phyloP scores from a whole-genome alignment of 1,140 invertebrate species.

The Diabrotica undecimpunctata region DNA sequence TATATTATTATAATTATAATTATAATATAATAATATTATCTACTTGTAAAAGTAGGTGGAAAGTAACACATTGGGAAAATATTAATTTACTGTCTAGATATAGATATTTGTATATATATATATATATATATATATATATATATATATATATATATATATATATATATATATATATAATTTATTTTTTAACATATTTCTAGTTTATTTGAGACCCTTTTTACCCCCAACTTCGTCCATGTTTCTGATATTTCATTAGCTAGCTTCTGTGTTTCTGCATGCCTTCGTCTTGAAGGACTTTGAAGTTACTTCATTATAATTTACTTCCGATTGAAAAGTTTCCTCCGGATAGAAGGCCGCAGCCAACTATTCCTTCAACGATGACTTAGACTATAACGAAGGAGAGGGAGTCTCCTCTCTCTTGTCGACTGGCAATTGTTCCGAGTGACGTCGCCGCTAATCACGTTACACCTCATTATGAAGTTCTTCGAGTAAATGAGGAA shows the following conservation, averaged over 20 bases:
- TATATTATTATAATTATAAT: no score
- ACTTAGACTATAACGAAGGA: not conserved
- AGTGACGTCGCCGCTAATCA: constrained; percentile 42
- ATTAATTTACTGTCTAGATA: no score
- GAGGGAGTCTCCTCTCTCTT: constrained; percentile 21
- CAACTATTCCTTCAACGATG: constrained; percentile 11
- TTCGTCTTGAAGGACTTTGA: constrained; percentile 28
- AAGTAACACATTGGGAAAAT: no score
- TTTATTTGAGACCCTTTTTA: no score
- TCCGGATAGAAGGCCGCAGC: constrained; percentile 11
- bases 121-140: no score
- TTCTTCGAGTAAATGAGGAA: constrained; percentile 20
- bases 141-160: no score
- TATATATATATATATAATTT: no score
- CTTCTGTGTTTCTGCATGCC: constrained; percentile 1
- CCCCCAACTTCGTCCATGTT: not conserved
- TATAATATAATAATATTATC: no score
- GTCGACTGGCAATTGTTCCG: constrained; percentile 42
- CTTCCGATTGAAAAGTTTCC: constrained; percentile 39
- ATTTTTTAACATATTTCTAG: no score
- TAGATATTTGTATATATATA: no score
- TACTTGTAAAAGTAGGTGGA: no score
- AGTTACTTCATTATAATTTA: constrained; percentile 39
- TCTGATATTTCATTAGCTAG: not conserved
- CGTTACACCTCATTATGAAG: constrained; percentile 43